Conservation (phyloP, 2,113 vertebrate genomes). For the Sander lucioperca region DNA sequence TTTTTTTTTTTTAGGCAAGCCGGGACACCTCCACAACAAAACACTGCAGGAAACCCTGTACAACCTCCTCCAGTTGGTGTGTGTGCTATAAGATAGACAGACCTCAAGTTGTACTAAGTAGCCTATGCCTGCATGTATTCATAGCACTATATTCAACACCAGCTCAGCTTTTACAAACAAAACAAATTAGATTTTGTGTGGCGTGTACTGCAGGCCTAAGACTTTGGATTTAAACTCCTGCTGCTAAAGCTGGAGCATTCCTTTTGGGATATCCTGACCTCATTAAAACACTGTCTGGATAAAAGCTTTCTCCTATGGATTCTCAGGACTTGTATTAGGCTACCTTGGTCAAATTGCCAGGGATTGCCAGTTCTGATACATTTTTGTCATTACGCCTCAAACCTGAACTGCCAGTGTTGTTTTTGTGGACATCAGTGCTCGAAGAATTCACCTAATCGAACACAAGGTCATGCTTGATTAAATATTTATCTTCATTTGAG, state of each 20-base stretch:
- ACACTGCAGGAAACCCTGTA: conserved; percentile 3
- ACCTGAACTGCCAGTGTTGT: conserved; percentile 60
- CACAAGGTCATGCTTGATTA: conserved; percentile 78
- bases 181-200: conserved; percentile 41
- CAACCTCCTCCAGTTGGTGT: neutral
- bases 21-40: neutral
- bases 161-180: conserved; percentile 34
- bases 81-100: conserved; percentile 12
- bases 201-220: conserved; percentile 18
- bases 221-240: conserved; percentile 39
- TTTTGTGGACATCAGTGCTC: conserved; percentile 56
- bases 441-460: conserved; percentile 72
- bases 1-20: neutral
- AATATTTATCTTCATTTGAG: conserved; percentile 83
- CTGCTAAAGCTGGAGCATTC: conserved; percentile 51
- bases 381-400: conserved; percentile 62
- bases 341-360: conserved; percentile 57
- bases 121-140: conserved; percentile 27
- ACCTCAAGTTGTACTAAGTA: conserved; percentile 13
- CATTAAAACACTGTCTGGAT: conserved; percentile 71
- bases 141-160: conserved; percentile 29
- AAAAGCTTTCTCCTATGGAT: conserved; percentile 69
- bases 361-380: conserved; percentile 57
- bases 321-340: conserved; percentile 63
- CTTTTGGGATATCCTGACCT: conserved; percentile 70